Evolutionary conservation across 2,113 vertebrate species (phyloP).

Genomic region (Reinhardtius hippoglossoides): DNA sequence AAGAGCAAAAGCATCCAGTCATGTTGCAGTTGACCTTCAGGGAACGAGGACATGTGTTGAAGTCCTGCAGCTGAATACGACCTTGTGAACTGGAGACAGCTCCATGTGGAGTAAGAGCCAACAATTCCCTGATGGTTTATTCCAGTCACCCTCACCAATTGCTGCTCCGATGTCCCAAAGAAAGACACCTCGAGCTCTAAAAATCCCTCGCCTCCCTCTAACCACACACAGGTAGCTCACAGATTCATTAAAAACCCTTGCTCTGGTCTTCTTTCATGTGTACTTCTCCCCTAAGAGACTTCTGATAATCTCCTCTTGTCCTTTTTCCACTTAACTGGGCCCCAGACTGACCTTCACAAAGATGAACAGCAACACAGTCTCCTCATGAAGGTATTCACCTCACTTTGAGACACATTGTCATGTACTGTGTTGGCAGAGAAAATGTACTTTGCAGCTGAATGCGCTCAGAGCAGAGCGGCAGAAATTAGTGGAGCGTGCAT

Average conservation of each 20-base stretch:
- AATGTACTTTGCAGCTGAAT: neutral
- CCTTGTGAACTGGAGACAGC: slow-evolving; percentile 14
- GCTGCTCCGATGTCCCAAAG: slow-evolving; percentile 19
- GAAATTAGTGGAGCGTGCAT: neutral
- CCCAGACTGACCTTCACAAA: slow-evolving; percentile 36
- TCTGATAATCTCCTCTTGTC: slow-evolving; percentile 14
- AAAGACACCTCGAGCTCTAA: slow-evolving; percentile 35
- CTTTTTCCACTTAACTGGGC: slow-evolving; percentile 11
- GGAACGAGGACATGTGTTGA: neutral
- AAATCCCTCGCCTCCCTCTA: slow-evolving; percentile 2
- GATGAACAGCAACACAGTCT: slow-evolving; percentile 12
- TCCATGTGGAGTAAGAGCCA: slow-evolving; percentile 22
- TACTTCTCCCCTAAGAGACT: slow-evolving; percentile 15
- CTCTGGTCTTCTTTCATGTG: slow-evolving; percentile 11
- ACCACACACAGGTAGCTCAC: slow-evolving; percentile 32
- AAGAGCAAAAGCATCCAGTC: neutral
- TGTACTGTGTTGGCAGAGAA: neutral
- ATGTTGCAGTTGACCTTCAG: neutral
- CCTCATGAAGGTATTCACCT: neutral
- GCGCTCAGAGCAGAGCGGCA: neutral
- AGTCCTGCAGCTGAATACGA: slow-evolving; percentile 6
- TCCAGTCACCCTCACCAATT: slow-evolving; percentile 24
- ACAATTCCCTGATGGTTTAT: slow-evolving; percentile 9
- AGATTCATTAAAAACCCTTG: slow-evolving; percentile 53
- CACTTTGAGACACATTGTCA: neutral